These are phyloP conservation scores for Genyomyrus donnyi DNA, from an alignment of 2,113 vertebrate species.

Conservation along the genomic window DNA sequence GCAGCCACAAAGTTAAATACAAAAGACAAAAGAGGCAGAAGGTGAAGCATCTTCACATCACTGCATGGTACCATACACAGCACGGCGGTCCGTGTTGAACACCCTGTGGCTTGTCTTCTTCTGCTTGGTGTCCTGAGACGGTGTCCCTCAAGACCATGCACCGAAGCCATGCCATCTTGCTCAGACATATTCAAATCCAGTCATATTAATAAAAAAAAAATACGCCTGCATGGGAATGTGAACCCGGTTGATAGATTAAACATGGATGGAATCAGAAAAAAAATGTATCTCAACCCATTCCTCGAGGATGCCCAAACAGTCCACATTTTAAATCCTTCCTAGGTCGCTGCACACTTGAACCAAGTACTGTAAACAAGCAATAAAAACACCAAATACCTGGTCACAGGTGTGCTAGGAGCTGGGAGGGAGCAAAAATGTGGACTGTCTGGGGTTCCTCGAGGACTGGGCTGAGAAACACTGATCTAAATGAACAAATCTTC, in stretches of 20 bases:
- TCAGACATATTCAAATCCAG: neutral
- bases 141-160: neutral
- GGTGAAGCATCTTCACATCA: constrained; percentile 43
- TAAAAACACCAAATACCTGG: neutral
- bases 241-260: neutral
- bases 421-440: neutral
- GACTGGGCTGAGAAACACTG: neutral
- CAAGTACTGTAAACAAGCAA: neutral
- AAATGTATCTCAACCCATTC: neutral
- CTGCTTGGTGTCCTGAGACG: neutral
- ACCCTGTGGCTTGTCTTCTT: constrained; percentile 41
- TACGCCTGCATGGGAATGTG: neutral
- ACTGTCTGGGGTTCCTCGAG: neutral
- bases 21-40: constrained; percentile 41
- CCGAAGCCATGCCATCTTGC: neutral
- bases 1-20: constrained; percentile 52
- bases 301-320: neutral
- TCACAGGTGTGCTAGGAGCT: neutral
- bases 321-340: neutral
- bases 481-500: neutral
- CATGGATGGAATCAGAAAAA: neutral
- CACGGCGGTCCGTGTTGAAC: constrained; percentile 32
- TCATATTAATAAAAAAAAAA: neutral
- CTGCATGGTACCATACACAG: constrained; percentile 20
- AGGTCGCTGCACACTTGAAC: neutral